These are phyloP conservation scores for Kradibia gibbosae DNA, from an alignment of 1,140 invertebrate genomes.

Conservation along the genomic window DNA sequence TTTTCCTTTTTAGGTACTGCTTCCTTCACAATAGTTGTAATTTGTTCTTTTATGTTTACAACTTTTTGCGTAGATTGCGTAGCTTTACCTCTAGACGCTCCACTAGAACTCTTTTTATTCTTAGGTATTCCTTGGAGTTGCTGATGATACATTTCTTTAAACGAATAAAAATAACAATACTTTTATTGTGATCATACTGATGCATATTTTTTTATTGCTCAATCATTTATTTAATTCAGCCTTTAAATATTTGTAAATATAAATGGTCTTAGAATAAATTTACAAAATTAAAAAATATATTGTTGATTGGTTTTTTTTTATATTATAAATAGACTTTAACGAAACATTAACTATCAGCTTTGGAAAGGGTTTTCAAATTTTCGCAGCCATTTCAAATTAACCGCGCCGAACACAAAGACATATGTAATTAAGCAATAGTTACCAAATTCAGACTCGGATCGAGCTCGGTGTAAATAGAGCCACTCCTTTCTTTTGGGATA, in stretches of 20 bases:
- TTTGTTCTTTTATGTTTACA: slow-evolving; percentile 66
- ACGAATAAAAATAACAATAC: too few species aligned
- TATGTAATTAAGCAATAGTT: not conserved
- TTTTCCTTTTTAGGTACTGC: slow-evolving; percentile 66
- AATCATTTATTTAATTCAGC: too few species aligned
- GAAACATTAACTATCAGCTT: too few species aligned
- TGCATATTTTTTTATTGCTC: too few species aligned
- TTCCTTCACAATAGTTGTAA: slow-evolving; percentile 65
- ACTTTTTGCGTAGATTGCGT: slow-evolving; percentile 60
- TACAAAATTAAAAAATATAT: too few species aligned
- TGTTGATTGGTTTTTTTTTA: too few species aligned
- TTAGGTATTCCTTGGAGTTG: slow-evolving; percentile 77
- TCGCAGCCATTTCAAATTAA: slow-evolving; percentile 1
- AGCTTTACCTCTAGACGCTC: slow-evolving; percentile 66
- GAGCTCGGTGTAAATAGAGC: slow-evolving; percentile 88
- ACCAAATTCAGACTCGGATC: slow-evolving; percentile 73
- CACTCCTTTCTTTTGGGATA: slow-evolving; percentile 91
- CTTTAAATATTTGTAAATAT: too few species aligned
- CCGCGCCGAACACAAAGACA: not conserved
- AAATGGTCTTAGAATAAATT: too few species aligned
- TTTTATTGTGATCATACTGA: too few species aligned
- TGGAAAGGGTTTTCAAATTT: not conserved
- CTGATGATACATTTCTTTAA: slow-evolving; percentile 75
- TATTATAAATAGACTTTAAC: too few species aligned
- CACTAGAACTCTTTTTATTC: slow-evolving; percentile 72